Percentiles rank a stretch among this genome's conserved stretches.
phyloP scores from a whole-genome alignment of 2,888 invertebrate species.

The Pachycephus smyrnensis region DNA sequence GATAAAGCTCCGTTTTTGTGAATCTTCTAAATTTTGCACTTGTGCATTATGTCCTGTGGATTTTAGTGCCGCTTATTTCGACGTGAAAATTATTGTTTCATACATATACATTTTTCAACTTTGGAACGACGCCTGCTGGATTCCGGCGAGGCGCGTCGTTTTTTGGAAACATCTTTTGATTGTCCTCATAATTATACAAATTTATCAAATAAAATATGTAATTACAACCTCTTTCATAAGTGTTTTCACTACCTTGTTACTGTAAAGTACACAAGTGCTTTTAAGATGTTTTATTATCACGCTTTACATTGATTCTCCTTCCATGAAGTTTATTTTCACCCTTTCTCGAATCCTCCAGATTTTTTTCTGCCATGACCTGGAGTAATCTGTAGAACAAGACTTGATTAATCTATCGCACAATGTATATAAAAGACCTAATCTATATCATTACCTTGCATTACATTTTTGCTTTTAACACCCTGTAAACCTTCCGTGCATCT shows the following conservation, averaged over 20 bases:
- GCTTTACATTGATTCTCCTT: no score
- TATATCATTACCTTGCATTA: neutral
- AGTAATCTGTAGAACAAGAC: neutral
- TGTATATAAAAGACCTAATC: neutral
- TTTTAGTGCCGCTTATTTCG: neutral
- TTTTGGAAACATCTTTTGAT: neutral
- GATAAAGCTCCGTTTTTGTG: conserved; percentile 1
- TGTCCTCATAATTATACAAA: neutral
- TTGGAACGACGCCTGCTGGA: neutral
- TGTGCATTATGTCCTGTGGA: neutral
- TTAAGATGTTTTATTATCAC: no score
- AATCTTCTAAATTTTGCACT: neutral
- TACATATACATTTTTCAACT: neutral
- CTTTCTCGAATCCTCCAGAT: no score
- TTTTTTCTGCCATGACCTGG: neutral
- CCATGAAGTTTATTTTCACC: no score
- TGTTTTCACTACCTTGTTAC: neutral
- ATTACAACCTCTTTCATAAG: no score
- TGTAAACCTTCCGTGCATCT: neutral
- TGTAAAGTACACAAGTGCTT: neutral
- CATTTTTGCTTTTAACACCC: neutral
- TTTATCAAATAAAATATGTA: neutral
- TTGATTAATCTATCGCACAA: neutral
- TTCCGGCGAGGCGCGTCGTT: neutral
- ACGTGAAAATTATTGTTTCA: neutral